Evolutionary conservation across 2,888 invertebrate genomes (phyloP), one percentile per base, ranked within the genome.

Genomic region (Eupithecia dodoneata): DNA sequence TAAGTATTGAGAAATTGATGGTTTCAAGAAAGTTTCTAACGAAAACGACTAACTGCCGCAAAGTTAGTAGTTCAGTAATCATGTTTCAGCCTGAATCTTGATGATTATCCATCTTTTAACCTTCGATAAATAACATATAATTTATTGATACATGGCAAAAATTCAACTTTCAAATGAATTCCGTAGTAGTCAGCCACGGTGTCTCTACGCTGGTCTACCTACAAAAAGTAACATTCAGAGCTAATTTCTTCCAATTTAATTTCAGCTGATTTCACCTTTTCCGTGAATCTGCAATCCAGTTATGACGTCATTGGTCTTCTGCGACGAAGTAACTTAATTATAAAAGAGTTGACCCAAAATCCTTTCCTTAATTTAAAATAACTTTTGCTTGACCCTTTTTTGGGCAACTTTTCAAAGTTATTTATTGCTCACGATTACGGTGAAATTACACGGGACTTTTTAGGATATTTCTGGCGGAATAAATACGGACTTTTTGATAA

Each of bases 361-460:
- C 82, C 82, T 80, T 74, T 78, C 45, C 76, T 74, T 76, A 75
- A 82, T 77, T 80, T 81, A 80, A 80, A 83, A 81, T 83, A 83
- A 82, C 82, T 81, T 80, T 78, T 80, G 80, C 84, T 81, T 81
- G 81, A 83, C 83, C 83, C 83, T 83, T 82, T 82, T 83, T 81
- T 76, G 72, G 81, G 76, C 44, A 78, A 78, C 77, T 79, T 79
- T 77, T 67, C 67, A 71, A 66, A 76, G 80, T 80, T 78, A 81
- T 82, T 81, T 82, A 82, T 81, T 78, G 79, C 74, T 79, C 49
- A 74, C 82, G 78, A 81, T 82, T 74, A 74, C 70, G 52, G 72
- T 49, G 69, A 18, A 76, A 74, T 76, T 78, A 76, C 72, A 69
- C 45, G 30, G 67, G 52, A 59, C 70, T 71, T 78, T 77, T 78